phyloP scores from a whole-genome alignment of 2,888 invertebrate species.

The Drosophila mimetica region DNA sequence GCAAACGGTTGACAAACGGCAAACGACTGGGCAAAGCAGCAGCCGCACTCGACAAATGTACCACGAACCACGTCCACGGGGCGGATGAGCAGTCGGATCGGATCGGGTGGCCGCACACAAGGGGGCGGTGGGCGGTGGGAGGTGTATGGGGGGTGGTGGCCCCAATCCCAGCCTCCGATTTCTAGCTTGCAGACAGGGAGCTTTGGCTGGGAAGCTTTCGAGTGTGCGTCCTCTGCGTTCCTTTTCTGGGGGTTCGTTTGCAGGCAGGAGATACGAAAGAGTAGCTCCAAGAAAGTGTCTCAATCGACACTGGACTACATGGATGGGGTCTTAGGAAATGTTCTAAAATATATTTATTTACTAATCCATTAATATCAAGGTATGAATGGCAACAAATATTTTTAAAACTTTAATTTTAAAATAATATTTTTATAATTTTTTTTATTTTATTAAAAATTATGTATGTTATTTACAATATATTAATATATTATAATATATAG shows the following conservation, averaged over 20 bases:
- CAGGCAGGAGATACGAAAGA: conserved; percentile 14
- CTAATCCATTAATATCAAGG: too few relatives aligned
- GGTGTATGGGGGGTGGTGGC: neutral
- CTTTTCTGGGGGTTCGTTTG: too few relatives aligned
- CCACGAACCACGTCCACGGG: conserved; percentile 50
- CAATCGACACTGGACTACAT: conserved; percentile 13
- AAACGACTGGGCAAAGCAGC: conserved; percentile 56
- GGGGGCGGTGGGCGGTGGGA: neutral
- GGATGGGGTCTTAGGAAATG: neutral
- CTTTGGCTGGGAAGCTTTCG: conserved; percentile 27
- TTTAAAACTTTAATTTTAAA: too few relatives aligned
- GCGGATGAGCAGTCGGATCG: conserved; percentile 22
- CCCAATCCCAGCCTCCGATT: neutral
- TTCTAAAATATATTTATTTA: neutral
- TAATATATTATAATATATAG: too few relatives aligned
- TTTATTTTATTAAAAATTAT: too few relatives aligned
- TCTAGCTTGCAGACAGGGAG: conserved; percentile 10
- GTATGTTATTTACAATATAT: too few relatives aligned
- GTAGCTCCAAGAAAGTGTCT: conserved; percentile 13
- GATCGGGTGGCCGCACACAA: neutral
- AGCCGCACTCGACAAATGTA: conserved; percentile 58
- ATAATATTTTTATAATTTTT: too few relatives aligned
- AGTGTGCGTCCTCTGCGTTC: conserved; percentile 32
- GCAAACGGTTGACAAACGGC: conserved; percentile 52
- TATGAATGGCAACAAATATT: too few relatives aligned